phyloP scores from a whole-genome alignment of 2,888 invertebrate species.

The Andrena hattorfiana region DNA sequence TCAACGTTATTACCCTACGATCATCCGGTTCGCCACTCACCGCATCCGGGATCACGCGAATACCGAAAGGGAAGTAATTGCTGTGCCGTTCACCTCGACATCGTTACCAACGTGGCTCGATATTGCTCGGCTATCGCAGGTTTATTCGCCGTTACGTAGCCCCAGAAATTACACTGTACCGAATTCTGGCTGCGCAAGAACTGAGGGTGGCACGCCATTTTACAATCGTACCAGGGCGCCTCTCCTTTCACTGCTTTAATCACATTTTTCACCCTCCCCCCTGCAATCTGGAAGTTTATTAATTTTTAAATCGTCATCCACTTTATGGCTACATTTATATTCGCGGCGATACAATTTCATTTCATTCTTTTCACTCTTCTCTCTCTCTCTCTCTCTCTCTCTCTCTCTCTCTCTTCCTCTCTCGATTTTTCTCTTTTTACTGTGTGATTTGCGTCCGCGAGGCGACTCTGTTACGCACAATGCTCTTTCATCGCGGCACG shows the following conservation, averaged over 20 bases:
- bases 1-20: conserved; percentile 74
- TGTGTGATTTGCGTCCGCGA: neutral
- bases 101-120: conserved; percentile 25
- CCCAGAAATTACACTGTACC: conserved; percentile 1
- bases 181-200: conserved; percentile 12
- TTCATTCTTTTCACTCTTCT: neutral
- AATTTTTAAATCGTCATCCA: conserved; percentile 6
- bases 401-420: neutral
- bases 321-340: neutral
- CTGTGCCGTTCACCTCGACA: conserved; percentile 31
- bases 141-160: conserved; percentile 33
- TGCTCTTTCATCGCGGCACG: neutral
- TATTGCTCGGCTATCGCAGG: conserved; percentile 32
- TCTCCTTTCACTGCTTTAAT: neutral
- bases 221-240: neutral
- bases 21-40: conserved; percentile 65
- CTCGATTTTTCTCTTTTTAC: neutral
- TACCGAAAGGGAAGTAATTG: conserved; percentile 59
- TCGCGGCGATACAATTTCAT: neutral
- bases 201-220: neutral
- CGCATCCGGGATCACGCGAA: conserved; percentile 56
- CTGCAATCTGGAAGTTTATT: neutral
- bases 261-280: neutral
- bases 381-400: neutral
- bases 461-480: neutral